Conservation (phyloP, 2,113 vertebrate genomes). For the Syngnathoides biaculeatus region DNA sequence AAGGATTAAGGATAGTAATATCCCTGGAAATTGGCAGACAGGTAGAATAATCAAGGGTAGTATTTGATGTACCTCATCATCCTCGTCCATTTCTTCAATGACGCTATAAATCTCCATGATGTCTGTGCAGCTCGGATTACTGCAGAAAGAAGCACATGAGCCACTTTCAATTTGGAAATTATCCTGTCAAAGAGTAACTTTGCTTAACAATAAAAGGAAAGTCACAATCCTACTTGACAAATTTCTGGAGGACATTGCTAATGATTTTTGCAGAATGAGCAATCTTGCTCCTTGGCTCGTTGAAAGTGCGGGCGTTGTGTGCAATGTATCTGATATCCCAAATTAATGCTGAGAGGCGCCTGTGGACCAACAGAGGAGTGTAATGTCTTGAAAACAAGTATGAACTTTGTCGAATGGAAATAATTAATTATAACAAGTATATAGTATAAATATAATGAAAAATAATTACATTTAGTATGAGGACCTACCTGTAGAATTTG, state of each 20-base stretch:
- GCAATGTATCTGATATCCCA: constrained; percentile 94
- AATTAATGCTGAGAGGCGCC: constrained; percentile 88
- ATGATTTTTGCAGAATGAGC: constrained; percentile 90
- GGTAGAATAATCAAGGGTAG: background rate
- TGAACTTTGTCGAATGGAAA: background rate
- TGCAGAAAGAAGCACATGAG: constrained; percentile 59
- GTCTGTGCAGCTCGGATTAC: constrained; percentile 83
- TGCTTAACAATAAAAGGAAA: background rate
- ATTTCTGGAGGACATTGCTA: constrained; percentile 88
- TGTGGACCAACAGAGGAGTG: constrained; percentile 53
- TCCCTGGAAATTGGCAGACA: background rate
- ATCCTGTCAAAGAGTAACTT: background rate
- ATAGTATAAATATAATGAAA: no score
- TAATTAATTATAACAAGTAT: no score
- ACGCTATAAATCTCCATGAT: constrained; percentile 86
- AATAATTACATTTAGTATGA: background rate
- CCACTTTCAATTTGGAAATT: background rate
- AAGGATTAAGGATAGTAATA: background rate
- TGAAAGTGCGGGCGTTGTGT: constrained; percentile 92
- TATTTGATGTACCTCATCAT: constrained; percentile 78
- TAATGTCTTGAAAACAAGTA: background rate
- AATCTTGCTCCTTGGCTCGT: constrained; percentile 94
- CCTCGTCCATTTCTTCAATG: constrained; percentile 83
- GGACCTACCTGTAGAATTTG: constrained; percentile 89
- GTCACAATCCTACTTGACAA: constrained; percentile 81